These are phyloP conservation scores for Poeciliopsis turrubarensis DNA, from an alignment of 2,113 vertebrate species.

Conservation along the genomic window DNA sequence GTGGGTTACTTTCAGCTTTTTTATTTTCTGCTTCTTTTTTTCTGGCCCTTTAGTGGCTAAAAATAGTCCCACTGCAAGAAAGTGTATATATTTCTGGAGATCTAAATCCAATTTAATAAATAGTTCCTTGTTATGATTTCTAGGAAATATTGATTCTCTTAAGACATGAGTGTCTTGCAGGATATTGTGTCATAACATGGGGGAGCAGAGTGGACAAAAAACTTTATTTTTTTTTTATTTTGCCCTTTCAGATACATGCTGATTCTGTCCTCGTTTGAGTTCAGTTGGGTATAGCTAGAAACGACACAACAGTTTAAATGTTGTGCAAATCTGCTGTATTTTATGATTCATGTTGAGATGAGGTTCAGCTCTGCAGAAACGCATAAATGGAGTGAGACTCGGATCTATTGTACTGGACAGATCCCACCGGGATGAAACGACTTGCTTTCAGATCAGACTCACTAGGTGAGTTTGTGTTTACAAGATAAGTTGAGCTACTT, in stretches of 20 bases:
- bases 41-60: slow-evolving; percentile 12
- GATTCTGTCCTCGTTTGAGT: background rate
- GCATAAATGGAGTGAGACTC: background rate
- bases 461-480: no score
- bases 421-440: background rate
- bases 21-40: slow-evolving; percentile 13
- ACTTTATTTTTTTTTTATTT: background rate
- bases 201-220: background rate
- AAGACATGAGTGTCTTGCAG: background rate
- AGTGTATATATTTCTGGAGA: slow-evolving; percentile 29
- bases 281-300: background rate
- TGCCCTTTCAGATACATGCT: background rate
- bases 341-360: background rate
- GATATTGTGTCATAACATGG: background rate
- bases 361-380: background rate
- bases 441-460: no score
- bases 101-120: slow-evolving; percentile 19
- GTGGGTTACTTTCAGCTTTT: slow-evolving; percentile 54
- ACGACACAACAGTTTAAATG: background rate
- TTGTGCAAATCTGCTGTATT: background rate
- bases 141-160: background rate
- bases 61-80: slow-evolving; percentile 42
- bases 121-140: background rate
- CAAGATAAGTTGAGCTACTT: no score
- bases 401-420: background rate